phyloP scores from a whole-genome alignment of 2,113 vertebrate species.

The Salminus brasiliensis region DNA sequence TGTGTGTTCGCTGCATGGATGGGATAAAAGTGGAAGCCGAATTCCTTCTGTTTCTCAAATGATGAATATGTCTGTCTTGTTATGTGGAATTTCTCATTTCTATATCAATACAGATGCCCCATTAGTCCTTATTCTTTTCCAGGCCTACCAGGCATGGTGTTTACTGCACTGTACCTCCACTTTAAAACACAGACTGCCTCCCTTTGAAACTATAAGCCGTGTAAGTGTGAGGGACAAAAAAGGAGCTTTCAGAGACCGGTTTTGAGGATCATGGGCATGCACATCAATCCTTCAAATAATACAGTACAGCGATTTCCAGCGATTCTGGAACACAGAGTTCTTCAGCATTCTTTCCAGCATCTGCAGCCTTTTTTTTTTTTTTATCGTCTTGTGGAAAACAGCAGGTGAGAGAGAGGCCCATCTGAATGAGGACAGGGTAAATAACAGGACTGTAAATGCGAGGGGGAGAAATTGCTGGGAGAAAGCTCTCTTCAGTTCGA shows the following conservation, averaged over 20 bases:
- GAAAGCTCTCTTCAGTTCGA: constrained; percentile 20
- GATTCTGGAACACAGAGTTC: constrained; percentile 13
- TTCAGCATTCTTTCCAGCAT: constrained; percentile 12
- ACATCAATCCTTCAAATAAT: not conserved
- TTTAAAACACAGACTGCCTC: not conserved
- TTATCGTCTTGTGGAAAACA: constrained; percentile 20
- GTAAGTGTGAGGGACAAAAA: not conserved
- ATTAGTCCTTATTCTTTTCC: too few species aligned
- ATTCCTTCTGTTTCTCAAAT: too few species aligned
- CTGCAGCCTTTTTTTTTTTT: not conserved
- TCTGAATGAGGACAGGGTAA: constrained; percentile 27
- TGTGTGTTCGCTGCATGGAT: too few species aligned
- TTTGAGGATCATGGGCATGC: not conserved
- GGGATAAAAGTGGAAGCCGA: too few species aligned
- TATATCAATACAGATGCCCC: too few species aligned
- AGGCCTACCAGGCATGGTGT: too few species aligned
- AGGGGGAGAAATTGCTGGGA: constrained; percentile 15
- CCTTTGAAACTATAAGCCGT: not conserved
- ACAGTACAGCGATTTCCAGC: too few species aligned
- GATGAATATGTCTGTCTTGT: too few species aligned
- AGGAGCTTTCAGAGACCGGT: not conserved
- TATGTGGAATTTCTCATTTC: too few species aligned
- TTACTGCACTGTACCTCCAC: too few species aligned
- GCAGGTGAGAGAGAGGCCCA: constrained; percentile 30
- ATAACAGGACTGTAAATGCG: constrained; percentile 40